Evolutionary conservation across 2,888 invertebrate species (phyloP), one percentile per base, ranked within the genome.

Genomic region (Meta bourneti): DNA sequence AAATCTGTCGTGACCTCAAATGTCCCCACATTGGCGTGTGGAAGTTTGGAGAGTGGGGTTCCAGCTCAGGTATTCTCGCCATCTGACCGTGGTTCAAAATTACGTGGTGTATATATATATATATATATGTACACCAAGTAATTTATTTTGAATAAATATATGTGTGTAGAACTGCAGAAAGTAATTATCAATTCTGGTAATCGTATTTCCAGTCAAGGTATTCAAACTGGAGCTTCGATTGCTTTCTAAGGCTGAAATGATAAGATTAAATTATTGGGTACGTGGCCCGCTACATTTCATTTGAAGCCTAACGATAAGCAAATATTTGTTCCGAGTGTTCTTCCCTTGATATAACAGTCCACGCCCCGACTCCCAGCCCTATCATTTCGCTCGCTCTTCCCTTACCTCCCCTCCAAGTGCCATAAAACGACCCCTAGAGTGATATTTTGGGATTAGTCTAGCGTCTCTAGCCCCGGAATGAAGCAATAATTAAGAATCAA

Each of bases 401-500:
- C 34, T 34, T 4, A 1, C 34, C 4, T 48, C 77, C 51, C 19
- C 7, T 77, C 51, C 51, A 7, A 34, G 7, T 16, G 75, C 52
- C 52, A 9, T 13, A 34, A 61, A 34, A n/a, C 19, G 77, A 49
- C 16, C n/a, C 77, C 16, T 49, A 77, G 61, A 61, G 34, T 61
- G 34, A 34, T 20, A 34, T 54, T 16, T 9, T 34, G 61, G 79
- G 20, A 61, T 79, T 79, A 20, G 13, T 0, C n/a, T 34, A 78
- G 52, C 51, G 52, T 5, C 78, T 78, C 20, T 7, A 34, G 61
- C 34, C 61, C 51, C 51, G 19, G 52, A 52, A 51, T 52, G 83
- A 77, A 61, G 52, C 85, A 85, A 85, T 85, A 85, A 85, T 85
- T 85, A 85, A 75, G 69, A 52, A 77, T 85, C 85, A 77, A 77